Base-by-base conservation (phyloP, 35 echinoderm and acorn worm species). In the Ophioderma brevispina region DNA sequence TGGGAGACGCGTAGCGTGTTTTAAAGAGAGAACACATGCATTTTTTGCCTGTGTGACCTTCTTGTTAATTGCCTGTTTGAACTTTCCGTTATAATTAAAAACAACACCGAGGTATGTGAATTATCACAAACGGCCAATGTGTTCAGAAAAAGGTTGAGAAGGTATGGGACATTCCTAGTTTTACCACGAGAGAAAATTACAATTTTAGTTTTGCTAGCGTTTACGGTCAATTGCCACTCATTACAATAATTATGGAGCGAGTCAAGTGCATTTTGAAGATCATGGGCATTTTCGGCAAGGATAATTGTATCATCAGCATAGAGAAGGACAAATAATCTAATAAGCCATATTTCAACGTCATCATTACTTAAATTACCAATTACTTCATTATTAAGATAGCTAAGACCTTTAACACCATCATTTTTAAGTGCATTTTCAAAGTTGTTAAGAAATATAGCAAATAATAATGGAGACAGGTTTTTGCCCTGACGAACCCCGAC, bases 161-260 rank as follows among this genome's bases (percentile, higher is more conserved):
- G 42, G 15, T 43, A 0, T 21, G 0, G 89, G 35, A 32, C 55
- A 34, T 77, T 90, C 21, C 80, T 83, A 36, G 76, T 64, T 90
- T 90, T 90, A 28, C 89, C 89, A 39, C 37, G 43, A 28, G 89
- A 90, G 75, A 90, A 90, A 0, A 90, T 75, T 36, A 77, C 79
- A 84, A 75, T 59, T 81, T 77, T 84, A 0, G 89, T 90, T 75
- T 90, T 83, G 40, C 55, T 84, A 31, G 46, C 40, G 33, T 84
- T 90, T 13, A 90, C 89, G 39, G 35, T 15, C n/a, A 83, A 75
- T 34, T 90, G 32, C 89, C 89, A 90, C 76, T 36, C 32, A 32
- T 90, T 34, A 76, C 87, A 89, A 84, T 84, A 90, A 35, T 75
- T 33, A 18, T 84, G 1, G 11, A 90, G 55, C 39, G 89, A 38